Evolutionary conservation across 2,113 vertebrate species (phyloP), one percentile per base, ranked within the genome.

Genomic region (Fregetta grallaria): DNA sequence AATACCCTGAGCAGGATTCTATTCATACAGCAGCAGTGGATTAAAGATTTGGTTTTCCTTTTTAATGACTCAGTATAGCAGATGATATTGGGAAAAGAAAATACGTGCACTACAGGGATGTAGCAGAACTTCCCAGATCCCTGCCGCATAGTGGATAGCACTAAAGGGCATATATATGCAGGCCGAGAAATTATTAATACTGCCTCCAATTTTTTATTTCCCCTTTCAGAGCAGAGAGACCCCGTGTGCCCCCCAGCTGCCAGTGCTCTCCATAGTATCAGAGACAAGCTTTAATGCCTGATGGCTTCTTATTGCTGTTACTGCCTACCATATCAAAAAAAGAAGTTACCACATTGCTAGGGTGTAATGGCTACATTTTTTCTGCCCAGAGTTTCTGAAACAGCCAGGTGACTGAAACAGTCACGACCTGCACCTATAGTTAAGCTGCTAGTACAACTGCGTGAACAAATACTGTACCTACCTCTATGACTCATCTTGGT

Each of bases 21-120:
- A 47, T 86, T 95, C 92, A 92, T 94, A 92, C 44, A 45, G 67
- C 53, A 79, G 55, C 73, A 68, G 58, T 67, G 89, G 81, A 82
- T 96, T 90, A 94, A 71, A 93, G 75, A 90, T 88, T 76, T 90
- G 67, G 78, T 94, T 94, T 88, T 86, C 77, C 26, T 92, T 96
- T 95, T 88, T 67, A 75, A 84, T 74, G 76, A 93, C 91, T 92
- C 78, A 38, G 71, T 75, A 36, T 30, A 95, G 78, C 88, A 97
- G 96, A 96, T 96, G 96, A 92, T 11, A 73, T 34, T 78, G 83
- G 58, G 73, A 89, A 62, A 89, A 89, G 83, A 83, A 90, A 93
- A 77, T 25, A 59, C 77, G n/a, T 18, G 36, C 82, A 76, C 74
- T 66, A 44, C 59, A 44, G 82, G 40, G 36, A 21, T 70, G 30